phyloP scores from a whole-genome alignment of 2,888 invertebrate genomes.

The Noctuana brunneofusca region DNA sequence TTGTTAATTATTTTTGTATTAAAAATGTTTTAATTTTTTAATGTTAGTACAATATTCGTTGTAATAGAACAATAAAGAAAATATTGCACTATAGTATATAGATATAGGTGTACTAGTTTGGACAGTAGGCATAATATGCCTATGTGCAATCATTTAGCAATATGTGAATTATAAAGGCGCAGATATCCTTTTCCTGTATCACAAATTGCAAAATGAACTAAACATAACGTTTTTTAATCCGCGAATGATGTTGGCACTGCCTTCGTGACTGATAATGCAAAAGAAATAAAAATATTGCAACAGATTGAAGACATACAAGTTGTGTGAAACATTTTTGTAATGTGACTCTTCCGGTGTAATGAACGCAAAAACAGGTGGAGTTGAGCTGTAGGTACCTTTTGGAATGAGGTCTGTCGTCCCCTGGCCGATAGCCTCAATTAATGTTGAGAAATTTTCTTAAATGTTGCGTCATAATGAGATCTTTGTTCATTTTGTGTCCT shows the following conservation, averaged over 20 bases:
- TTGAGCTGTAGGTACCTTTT: constrained; percentile 10
- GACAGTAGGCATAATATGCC: background rate
- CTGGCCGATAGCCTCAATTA: constrained; percentile 12
- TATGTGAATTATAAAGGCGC: background rate
- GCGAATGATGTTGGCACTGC: background rate
- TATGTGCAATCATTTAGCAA: background rate
- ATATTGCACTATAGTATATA: no score
- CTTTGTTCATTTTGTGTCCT: background rate
- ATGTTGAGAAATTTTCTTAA: constrained; percentile 1
- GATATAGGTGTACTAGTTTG: no score
- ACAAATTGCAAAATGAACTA: constrained; percentile 4
- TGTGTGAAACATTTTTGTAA: constrained; percentile 20
- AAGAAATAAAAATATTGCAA: constrained; percentile 18
- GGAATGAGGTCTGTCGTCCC: constrained; percentile 19
- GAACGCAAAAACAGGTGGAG: constrained; percentile 13
- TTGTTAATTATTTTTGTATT: no score
- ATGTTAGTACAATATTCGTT: no score
- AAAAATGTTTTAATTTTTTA: no score
- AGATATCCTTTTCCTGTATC: constrained; percentile 1
- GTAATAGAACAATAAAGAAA: no score
- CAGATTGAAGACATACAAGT: constrained; percentile 31
- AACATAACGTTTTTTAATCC: constrained; percentile 4
- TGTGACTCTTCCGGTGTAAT: constrained; percentile 27
- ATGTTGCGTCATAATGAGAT: background rate
- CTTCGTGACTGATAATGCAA: constrained; percentile 12